phyloP scores from a whole-genome alignment of 2,888 invertebrate genomes.

The Scelioninae gen. 2 region DNA sequence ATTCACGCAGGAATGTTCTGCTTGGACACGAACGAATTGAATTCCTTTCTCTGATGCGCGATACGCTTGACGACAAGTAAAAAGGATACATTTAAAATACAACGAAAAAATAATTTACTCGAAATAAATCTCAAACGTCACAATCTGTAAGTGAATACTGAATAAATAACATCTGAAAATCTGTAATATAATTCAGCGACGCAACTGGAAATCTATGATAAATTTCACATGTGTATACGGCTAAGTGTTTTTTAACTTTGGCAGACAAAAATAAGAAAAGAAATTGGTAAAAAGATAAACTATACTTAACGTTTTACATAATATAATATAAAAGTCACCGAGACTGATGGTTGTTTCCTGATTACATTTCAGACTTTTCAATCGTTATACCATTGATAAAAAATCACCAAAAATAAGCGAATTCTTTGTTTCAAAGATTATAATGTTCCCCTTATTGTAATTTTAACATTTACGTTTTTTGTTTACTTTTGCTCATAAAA shows the following conservation, averaged over 20 bases:
- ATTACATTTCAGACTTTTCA: too few relatives aligned
- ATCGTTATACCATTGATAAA: too few relatives aligned
- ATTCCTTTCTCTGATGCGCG: slow-evolving; percentile 61
- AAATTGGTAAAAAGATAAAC: too few relatives aligned
- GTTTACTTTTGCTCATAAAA: too few relatives aligned
- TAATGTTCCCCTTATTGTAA: too few relatives aligned
- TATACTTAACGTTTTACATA: too few relatives aligned
- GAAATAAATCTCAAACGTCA: slow-evolving; percentile 57
- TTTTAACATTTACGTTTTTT: too few relatives aligned
- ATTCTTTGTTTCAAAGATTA: too few relatives aligned
- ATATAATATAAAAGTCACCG: too few relatives aligned
- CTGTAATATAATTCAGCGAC: slow-evolving; percentile 10
- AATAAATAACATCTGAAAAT: slow-evolving; percentile 33
- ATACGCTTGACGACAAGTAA: slow-evolving; percentile 61
- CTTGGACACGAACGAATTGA: slow-evolving; percentile 59
- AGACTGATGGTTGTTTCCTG: too few relatives aligned
- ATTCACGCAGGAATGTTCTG: slow-evolving; percentile 62
- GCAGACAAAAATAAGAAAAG: too few relatives aligned
- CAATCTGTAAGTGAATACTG: slow-evolving; percentile 56
- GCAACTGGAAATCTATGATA: slow-evolving; percentile 31
- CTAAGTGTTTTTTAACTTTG: not conserved
- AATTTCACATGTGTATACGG: not conserved
- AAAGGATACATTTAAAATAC: slow-evolving; percentile 57
- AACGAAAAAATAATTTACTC: slow-evolving; percentile 58
- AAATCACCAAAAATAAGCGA: too few relatives aligned